Conservation (phyloP, 2,113 vertebrate genomes). For the Mormyrus iriodes region DNA sequence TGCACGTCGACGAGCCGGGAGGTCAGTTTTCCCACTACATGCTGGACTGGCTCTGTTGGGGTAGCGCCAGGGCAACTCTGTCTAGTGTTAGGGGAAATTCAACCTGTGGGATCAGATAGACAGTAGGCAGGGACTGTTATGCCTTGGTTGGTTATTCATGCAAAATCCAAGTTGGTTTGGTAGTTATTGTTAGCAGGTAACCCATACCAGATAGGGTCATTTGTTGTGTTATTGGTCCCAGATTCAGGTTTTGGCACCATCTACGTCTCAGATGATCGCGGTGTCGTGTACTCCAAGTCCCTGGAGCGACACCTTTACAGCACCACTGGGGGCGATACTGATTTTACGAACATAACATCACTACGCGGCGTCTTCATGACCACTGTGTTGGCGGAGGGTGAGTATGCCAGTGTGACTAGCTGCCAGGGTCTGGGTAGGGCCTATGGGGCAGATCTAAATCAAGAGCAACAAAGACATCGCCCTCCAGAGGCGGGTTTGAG, state of each 20-base stretch:
- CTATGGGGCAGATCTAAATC: background rate
- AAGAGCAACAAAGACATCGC: background rate
- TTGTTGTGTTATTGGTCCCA: conserved; percentile 42
- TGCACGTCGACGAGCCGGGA: conserved; percentile 87
- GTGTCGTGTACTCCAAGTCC: conserved; percentile 85
- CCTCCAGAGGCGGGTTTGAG: background rate
- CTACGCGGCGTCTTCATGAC: conserved; percentile 83
- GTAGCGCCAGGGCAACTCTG: background rate
- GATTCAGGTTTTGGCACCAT: conserved; percentile 83
- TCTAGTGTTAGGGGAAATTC: background rate
- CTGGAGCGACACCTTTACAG: conserved; percentile 85
- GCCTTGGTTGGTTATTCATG: background rate
- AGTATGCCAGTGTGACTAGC: background rate
- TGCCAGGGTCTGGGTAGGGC: background rate
- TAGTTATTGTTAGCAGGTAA: background rate
- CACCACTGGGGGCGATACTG: conserved; percentile 75
- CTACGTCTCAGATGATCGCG: conserved; percentile 84
- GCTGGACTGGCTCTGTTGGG: background rate
- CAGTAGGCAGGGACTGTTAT: background rate
- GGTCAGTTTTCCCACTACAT: conserved; percentile 55
- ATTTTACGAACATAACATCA: conserved; percentile 90
- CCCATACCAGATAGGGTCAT: background rate
- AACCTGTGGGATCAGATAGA: background rate
- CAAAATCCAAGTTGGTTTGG: background rate
- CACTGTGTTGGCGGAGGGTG: conserved; percentile 78